Base-by-base conservation (phyloP, 2,888 invertebrate genomes). In the Cheilosia vernalis region DNA sequence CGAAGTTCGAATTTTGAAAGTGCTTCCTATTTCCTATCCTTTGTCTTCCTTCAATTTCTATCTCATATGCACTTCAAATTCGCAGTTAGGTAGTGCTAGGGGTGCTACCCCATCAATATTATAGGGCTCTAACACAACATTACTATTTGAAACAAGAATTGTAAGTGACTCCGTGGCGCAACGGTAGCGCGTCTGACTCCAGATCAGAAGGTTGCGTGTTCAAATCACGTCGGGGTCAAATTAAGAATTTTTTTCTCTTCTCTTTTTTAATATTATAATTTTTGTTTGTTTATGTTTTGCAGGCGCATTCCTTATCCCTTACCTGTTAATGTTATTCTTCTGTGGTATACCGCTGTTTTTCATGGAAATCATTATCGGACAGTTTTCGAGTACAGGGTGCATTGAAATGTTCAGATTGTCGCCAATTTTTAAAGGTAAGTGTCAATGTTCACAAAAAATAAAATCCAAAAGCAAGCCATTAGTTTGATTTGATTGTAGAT, bases 281-380 rank as follows among this genome's bases (percentile, higher is more conserved):
- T 66, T 33, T 37, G 7, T 37, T 13, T 37, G 0, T 17, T 42
- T 19, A 47, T 61, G 0, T 15, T 70, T 87, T 86, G 3, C 60
- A 92, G 92, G 91, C 80, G 98, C 97, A 4, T 98, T 98, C 91
- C 93, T 98, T 53, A 94, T 98, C 37, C 97, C 98, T 3, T 98
- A 98, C 91, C 93, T 97, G 56, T 90, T 97, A 81, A 97, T 97
- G 91, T 92, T 97, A 60, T 91, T 96, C 49, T 92, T 96, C 67
- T 97, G 97, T 89, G 98, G 97, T 3, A 95, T 97, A 77, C 98
- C 98, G 0, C 93, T 98, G 84, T 97, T 97, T 90, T 97, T 97
- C 90, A 93, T 98, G 94, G 98, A 98, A 92, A 95, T 97, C 0
- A 94, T 96, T 1, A 93, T 98, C 88, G 98, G 98, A 19, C 98